phyloP scores from a whole-genome alignment of 2,797 vertebrate genomes.

The Notolepis coatsorum region DNA sequence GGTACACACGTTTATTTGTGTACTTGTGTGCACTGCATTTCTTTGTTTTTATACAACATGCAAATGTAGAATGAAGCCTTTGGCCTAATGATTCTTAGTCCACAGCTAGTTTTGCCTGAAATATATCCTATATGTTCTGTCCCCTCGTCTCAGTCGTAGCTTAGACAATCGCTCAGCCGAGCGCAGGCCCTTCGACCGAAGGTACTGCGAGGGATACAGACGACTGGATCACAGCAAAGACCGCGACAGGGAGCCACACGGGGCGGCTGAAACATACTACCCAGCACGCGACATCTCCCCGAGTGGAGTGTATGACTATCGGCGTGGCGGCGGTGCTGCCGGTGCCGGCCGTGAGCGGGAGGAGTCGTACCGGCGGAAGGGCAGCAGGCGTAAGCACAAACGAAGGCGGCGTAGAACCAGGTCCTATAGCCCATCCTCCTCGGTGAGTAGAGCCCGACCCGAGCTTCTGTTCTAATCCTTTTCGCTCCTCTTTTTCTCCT shows the following conservation, averaged over 20 bases:
- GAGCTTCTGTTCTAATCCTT: conserved; percentile 70
- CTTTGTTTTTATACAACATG: neutral
- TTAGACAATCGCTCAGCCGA: conserved; percentile 91
- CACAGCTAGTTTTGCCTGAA: neutral
- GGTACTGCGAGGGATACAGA: conserved; percentile 91
- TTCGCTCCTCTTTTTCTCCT: conserved; percentile 59
- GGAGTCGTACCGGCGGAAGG: conserved; percentile 86
- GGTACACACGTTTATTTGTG: conserved; percentile 74
- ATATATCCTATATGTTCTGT: neutral
- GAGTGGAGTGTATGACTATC: conserved; percentile 90
- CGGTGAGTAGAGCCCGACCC: conserved; percentile 92
- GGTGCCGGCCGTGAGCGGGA: conserved; percentile 81
- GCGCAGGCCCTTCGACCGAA: conserved; percentile 87
- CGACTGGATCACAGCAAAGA: conserved; percentile 90
- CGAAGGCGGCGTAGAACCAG: conserved; percentile 96
- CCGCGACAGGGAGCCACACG: conserved; percentile 78
- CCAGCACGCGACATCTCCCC: conserved; percentile 82
- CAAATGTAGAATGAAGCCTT: neutral
- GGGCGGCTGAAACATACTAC: conserved; percentile 85
- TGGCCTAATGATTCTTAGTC: no score
- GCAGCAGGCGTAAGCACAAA: conserved; percentile 98
- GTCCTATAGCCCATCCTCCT: conserved; percentile 97
- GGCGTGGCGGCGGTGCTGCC: conserved; percentile 79
- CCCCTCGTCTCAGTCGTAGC: conserved; percentile 74
- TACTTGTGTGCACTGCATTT: neutral